Percentiles rank a stretch among this genome's conserved stretches.
Evolutionary conservation across 2,797 vertebrate genomes (phyloP).

Genomic region (Kryptopterus vitreolus): DNA sequence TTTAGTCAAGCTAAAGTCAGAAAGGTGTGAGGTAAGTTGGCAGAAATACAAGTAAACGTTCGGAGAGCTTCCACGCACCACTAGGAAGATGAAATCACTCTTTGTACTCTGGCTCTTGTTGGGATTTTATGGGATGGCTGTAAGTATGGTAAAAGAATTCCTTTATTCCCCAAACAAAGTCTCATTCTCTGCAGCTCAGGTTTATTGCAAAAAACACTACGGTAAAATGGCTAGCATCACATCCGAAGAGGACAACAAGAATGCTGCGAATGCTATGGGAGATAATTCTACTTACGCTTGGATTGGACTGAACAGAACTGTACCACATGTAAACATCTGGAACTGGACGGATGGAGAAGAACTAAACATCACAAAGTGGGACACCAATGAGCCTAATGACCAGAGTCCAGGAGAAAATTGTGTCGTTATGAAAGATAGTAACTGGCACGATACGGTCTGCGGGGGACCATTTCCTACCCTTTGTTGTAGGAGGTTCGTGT

Average conservation of each 20-base stretch:
- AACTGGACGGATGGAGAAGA: slow-evolving; percentile 1
- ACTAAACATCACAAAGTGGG: neutral
- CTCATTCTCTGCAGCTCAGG: slow-evolving; percentile 42
- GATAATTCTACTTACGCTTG: neutral
- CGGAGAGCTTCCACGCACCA: neutral
- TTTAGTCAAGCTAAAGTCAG: neutral
- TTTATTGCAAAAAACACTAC: slow-evolving; percentile 30
- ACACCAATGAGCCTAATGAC: accelerated
- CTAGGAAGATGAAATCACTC: neutral
- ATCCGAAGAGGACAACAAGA: accelerated
- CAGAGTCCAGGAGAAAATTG: neutral
- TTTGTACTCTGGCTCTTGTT: neutral
- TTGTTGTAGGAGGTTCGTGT: neutral
- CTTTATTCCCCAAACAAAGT: accelerated
- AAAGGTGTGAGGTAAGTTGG: neutral
- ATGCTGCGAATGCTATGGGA: too few species aligned
- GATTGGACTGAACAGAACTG: slow-evolving; percentile 35
- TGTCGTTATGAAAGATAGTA: neutral
- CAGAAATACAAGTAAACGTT: slow-evolving; percentile 1
- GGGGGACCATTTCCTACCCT: accelerated
- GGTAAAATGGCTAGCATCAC: slow-evolving; percentile 59
- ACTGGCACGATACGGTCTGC: neutral
- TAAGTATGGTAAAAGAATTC: slow-evolving; percentile 36
- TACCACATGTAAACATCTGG: neutral
- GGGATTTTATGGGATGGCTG: neutral